A percentile compares a stretch with the other conserved stretches of the same genome.
Evolutionary conservation across 1,140 invertebrate genomes (phyloP).

Genomic region (Globodera rostochiensis): DNA sequence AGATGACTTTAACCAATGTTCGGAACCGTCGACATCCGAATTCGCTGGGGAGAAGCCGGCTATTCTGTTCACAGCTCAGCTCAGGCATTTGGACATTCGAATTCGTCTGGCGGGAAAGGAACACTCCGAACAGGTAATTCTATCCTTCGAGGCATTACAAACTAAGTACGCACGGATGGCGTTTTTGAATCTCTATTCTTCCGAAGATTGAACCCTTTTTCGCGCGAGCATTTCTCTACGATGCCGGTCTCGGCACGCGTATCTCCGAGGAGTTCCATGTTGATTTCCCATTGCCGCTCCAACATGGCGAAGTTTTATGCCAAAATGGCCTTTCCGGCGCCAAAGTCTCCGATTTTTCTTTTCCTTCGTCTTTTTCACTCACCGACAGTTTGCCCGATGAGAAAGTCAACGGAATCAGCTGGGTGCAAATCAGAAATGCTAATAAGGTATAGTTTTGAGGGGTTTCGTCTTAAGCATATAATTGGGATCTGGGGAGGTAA

Average conservation of each 20-base stretch:
- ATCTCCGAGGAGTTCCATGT: slow-evolving; percentile 50
- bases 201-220: slow-evolving; percentile 55
- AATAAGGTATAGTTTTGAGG: slow-evolving; percentile 12
- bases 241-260: slow-evolving; percentile 32
- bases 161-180: background rate
- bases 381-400: slow-evolving; percentile 10
- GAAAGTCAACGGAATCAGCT: slow-evolving; percentile 23
- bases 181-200: background rate
- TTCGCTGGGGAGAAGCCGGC: slow-evolving; percentile 32
- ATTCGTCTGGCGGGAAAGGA: slow-evolving; percentile 10
- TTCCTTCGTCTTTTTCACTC: slow-evolving; percentile 9
- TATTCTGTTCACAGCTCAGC: slow-evolving; percentile 32
- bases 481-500: too few species aligned
- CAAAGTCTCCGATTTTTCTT: slow-evolving; percentile 16
- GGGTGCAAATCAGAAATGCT: slow-evolving; percentile 4
- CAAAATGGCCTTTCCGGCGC: background rate
- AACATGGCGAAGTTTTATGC: background rate
- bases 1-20: background rate
- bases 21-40: slow-evolving; percentile 23
- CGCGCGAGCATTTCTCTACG: slow-evolving; percentile 47
- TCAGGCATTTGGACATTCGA: slow-evolving; percentile 26
- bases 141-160: background rate
- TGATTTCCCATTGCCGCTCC: slow-evolving; percentile 21
- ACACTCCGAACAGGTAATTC: slow-evolving; percentile 26
- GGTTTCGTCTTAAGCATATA: background rate